These are phyloP conservation scores for Percina caprodes DNA, from an alignment of 2,113 vertebrate genomes.

Conservation along the genomic window DNA sequence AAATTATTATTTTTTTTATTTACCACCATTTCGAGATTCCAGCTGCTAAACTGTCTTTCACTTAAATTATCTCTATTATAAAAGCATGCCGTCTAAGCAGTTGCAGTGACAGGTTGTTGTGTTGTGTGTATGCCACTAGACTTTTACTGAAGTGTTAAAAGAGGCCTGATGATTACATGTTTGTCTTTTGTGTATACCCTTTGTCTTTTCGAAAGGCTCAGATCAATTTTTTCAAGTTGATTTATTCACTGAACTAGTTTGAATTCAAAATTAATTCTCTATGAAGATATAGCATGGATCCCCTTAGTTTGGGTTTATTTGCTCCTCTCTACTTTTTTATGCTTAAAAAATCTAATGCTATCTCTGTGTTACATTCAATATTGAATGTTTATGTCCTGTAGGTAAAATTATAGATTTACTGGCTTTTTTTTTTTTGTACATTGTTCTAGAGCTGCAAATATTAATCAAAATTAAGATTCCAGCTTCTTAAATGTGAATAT, in stretches of 20 bases:
- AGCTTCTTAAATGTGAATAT: too few relatives aligned
- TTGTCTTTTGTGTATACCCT: neutral
- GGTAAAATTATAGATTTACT: neutral
- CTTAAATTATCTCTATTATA: conserved; percentile 21
- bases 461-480: too few relatives aligned
- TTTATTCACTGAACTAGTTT: conserved; percentile 28
- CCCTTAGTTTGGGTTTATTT: conserved; percentile 20
- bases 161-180: neutral
- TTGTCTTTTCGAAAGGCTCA: neutral
- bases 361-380: neutral
- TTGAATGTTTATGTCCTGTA: neutral
- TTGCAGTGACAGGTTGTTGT: neutral
- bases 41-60: conserved; percentile 21
- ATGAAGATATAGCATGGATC: conserved; percentile 43
- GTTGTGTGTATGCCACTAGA: conserved; percentile 6
- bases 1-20: conserved; percentile 43
- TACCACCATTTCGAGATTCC: conserved; percentile 28
- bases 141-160: neutral
- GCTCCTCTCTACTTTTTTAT: neutral
- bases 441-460: too few relatives aligned
- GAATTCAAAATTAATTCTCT: neutral
- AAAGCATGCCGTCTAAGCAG: conserved; percentile 24
- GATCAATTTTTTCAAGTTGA: neutral
- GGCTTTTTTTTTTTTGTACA: neutral
- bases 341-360: neutral